Percentiles rank a stretch among this genome's conserved stretches.
Evolutionary conservation across 2,888 invertebrate genomes (phyloP).

Genomic region (Ctenicera cuprea): DNA sequence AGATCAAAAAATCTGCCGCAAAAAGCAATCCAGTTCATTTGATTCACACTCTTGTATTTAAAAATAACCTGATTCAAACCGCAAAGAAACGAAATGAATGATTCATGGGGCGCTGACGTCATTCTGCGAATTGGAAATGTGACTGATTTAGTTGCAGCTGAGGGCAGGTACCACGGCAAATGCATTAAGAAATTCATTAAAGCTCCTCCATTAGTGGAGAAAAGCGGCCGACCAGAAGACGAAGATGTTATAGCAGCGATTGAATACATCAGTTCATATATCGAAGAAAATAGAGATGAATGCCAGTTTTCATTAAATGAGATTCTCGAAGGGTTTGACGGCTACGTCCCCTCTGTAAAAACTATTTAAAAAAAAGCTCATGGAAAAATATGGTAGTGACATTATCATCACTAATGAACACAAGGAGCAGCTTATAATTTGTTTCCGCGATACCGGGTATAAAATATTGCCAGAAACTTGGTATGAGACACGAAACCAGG

Average conservation of each 20-base stretch:
- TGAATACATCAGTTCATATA: not conserved
- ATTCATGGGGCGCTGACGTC: not conserved
- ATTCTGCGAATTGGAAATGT: not conserved
- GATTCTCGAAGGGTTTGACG: not conserved
- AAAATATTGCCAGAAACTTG: not conserved
- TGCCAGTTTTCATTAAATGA: constrained; percentile 9
- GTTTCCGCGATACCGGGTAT: constrained; percentile 18
- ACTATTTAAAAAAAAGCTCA: constrained; percentile 11
- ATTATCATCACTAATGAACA: constrained; percentile 8
- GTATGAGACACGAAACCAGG: constrained; percentile 8
- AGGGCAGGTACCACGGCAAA: not conserved
- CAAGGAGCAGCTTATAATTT: constrained; percentile 8
- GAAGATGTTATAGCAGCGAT: constrained; percentile 4
- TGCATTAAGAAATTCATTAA: constrained; percentile 2
- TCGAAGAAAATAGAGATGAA: constrained; percentile 11
- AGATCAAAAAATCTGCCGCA: too few relatives aligned
- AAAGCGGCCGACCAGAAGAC: constrained; percentile 14
- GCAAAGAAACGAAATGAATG: too few relatives aligned
- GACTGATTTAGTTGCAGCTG: not conserved
- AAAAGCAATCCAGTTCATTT: too few relatives aligned
- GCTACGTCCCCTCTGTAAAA: constrained; percentile 1
- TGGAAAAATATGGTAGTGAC: constrained; percentile 20
- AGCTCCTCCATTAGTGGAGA: not conserved
- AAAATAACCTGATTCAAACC: not conserved
- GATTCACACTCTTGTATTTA: not conserved